Base-by-base conservation (phyloP, 1,140 invertebrate species). In the Coptotermes formosanus region DNA sequence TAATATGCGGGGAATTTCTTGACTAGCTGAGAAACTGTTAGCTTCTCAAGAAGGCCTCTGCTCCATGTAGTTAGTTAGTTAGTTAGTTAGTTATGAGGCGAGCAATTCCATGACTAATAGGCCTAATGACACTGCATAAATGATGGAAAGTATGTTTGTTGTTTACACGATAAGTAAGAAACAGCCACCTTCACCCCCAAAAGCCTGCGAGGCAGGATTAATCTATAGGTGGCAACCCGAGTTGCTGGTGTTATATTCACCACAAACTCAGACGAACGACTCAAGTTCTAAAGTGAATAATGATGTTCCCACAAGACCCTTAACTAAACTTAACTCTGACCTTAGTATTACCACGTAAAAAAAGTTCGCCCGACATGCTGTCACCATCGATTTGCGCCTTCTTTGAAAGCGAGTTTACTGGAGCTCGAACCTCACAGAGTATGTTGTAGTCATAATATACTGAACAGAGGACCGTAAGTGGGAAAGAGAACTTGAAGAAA, bases 251-350 rank as follows among this genome's bases (percentile, higher is more conserved):
- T 11, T 75, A 12, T 30, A 30, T 75, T 75, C 64, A 75, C 64
- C 64, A n/a, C 64, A 30, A 30, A 75, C 64, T 75, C 25, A n/a
- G 64, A 75, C n/a, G 64, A 75, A 75, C 25, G 64, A 25, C 64
- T 75, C n/a, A 75, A 75, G n/a, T 75, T 75, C 64, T 75, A 30
- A 75, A 75, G 25, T 75, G 64, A 75, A 75, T 75, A 75, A 75
- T 75, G 64, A 9, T 75, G n/a, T 75, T 75, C 64, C n/a, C n/a
- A 75, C 64, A 75, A 75, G 64, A 2, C 25, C 64, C 64, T n/a
- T 75, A 75, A 75, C 64, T 75, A 25, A 75, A 75, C 64, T 75
- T 75, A 75, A 75, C 64, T 75, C 64, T 75, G 64, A 75, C n/a
- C 64, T 30, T 75, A 75, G 30, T 75, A 30, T 75, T 25, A 30